These are phyloP conservation scores for Falco peregrinus DNA, from an alignment of 2,797 vertebrate species.

Conservation along the genomic window DNA sequence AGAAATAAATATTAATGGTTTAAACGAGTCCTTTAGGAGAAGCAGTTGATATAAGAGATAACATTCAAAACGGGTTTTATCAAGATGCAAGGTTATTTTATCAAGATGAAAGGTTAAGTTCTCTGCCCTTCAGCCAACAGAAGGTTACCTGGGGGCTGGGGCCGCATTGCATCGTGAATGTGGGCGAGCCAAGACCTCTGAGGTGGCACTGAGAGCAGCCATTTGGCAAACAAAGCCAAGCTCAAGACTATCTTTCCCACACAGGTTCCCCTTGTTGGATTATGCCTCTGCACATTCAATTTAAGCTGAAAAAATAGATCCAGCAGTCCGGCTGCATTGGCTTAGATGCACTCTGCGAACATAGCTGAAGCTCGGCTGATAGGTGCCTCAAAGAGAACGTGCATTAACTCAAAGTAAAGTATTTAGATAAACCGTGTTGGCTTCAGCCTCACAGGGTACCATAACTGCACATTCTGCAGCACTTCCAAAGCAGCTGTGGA, in stretches of 20 bases:
- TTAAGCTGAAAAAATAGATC: neutral
- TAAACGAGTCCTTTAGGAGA: neutral
- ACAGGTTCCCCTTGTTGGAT: neutral
- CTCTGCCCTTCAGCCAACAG: neutral
- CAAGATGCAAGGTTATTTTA: neutral
- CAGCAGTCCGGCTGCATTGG: neutral
- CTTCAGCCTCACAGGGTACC: neutral
- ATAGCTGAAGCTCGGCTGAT: neutral
- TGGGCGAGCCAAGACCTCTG: neutral
- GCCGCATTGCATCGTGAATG: neutral
- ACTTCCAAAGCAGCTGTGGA: neutral
- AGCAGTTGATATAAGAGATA: neutral
- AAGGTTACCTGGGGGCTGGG: neutral
- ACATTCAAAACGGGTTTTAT: neutral
- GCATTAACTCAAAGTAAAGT: neutral
- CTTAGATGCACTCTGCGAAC: neutral
- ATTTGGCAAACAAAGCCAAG: neutral
- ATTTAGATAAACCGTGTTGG: neutral
- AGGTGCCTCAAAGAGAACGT: neutral
- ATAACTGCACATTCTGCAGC: neutral
- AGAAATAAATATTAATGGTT: neutral
- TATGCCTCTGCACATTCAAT: neutral
- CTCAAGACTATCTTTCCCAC: neutral
- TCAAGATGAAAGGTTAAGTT: neutral
- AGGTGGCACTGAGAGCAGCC: neutral